phyloP scores from a whole-genome alignment of 2,113 vertebrate genomes.

The Alces alces region DNA sequence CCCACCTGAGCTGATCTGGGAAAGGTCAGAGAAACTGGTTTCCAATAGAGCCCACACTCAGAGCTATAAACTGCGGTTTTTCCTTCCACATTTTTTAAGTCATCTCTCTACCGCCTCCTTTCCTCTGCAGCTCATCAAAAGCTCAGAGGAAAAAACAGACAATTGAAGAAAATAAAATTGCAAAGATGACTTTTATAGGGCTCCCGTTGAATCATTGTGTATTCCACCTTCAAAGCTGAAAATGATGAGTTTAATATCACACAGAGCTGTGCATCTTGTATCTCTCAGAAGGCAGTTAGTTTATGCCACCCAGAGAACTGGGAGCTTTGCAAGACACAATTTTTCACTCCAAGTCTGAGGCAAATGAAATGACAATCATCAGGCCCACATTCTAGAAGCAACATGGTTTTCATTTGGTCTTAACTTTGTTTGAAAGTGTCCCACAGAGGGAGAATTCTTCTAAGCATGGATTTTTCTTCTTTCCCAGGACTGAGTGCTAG shows the following conservation, averaged over 20 bases:
- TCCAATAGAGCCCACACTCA: background rate
- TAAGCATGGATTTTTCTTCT: background rate
- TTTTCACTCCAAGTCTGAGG: slow-evolving; percentile 68
- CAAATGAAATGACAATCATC: slow-evolving; percentile 71
- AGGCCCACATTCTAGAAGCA: slow-evolving; percentile 52
- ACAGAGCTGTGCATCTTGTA: slow-evolving; percentile 71
- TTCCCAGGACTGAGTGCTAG: background rate
- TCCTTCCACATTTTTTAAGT: slow-evolving; percentile 27
- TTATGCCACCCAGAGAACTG: slow-evolving; percentile 64
- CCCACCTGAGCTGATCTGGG: background rate
- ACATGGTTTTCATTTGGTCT: slow-evolving; percentile 55
- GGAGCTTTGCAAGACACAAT: slow-evolving; percentile 64
- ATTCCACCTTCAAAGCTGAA: slow-evolving; percentile 80
- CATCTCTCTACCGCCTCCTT: slow-evolving; percentile 50
- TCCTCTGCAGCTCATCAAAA: slow-evolving; percentile 65
- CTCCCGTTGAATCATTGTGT: slow-evolving; percentile 79
- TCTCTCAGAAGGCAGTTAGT: slow-evolving; percentile 74
- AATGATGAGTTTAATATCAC: slow-evolving; percentile 83
- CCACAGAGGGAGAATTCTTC: slow-evolving; percentile 34
- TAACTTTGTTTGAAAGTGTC: slow-evolving; percentile 56
- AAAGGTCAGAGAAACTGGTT: background rate
- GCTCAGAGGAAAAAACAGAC: slow-evolving; percentile 77
- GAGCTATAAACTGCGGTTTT: slow-evolving; percentile 16
- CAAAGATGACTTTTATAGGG: slow-evolving; percentile 77
- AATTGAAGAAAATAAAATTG: slow-evolving; percentile 82